Evolutionary conservation across 2,888 invertebrate species (phyloP).

Genomic region (Hesperia comma): DNA sequence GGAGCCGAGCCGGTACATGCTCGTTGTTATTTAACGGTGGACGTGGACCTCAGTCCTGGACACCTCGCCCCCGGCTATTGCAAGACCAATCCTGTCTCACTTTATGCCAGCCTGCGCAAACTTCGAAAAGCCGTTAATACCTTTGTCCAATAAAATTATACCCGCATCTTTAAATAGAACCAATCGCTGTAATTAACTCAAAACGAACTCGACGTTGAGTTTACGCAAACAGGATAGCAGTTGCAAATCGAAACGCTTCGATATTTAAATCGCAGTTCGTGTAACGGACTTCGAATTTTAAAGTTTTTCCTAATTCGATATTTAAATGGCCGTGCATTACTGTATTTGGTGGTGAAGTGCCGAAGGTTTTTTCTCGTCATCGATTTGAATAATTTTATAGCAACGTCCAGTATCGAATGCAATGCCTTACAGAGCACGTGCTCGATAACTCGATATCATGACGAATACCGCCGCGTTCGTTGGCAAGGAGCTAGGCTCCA

Average conservation of each 20-base stretch:
- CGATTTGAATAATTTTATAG: slow-evolving; percentile 74
- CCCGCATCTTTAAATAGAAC: slow-evolving; percentile 41
- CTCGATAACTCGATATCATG: slow-evolving; percentile 63
- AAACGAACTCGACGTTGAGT: slow-evolving; percentile 2
- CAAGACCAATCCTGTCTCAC: slow-evolving; percentile 58
- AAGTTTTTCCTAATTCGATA: slow-evolving; percentile 58
- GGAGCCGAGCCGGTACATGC: slow-evolving; percentile 64
- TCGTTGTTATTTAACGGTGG: slow-evolving; percentile 77
- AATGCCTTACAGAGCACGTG: slow-evolving; percentile 64
- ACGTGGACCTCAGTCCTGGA: slow-evolving; percentile 64
- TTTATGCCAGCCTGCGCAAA: slow-evolving; percentile 26
- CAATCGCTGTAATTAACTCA: slow-evolving; percentile 41
- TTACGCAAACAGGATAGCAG: slow-evolving; percentile 20
- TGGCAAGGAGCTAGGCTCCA: slow-evolving; percentile 58
- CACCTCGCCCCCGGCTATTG: slow-evolving; percentile 70
- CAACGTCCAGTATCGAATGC: slow-evolving; percentile 63
- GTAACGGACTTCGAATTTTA: slow-evolving; percentile 22
- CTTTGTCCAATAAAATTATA: slow-evolving; percentile 39
- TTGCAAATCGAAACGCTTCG: not conserved
- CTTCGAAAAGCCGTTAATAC: slow-evolving; percentile 18
- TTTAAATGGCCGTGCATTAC: slow-evolving; percentile 57
- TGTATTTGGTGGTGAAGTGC: slow-evolving; percentile 54
- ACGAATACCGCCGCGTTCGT: slow-evolving; percentile 64
- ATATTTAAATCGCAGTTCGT: slow-evolving; percentile 30
- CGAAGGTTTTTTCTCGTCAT: slow-evolving; percentile 55